Percentiles rank a stretch among this genome's conserved stretches.
Evolutionary conservation across 30 jellyfish, hydroid and myxozoan genomes (phyloP).

Genomic region (Aurelia aurita): DNA sequence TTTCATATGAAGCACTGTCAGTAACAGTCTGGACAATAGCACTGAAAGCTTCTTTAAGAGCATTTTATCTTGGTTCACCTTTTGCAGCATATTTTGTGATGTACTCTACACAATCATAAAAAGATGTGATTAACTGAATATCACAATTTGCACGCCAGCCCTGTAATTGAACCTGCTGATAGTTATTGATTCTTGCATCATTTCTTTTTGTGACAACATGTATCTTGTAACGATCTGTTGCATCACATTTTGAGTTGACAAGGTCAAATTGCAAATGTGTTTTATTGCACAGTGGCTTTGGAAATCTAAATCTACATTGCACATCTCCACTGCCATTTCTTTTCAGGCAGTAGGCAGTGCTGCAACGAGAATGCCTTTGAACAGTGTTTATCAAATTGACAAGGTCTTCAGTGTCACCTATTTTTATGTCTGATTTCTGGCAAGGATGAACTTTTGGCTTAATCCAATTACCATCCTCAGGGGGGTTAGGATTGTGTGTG

Average conservation of each 20-base stretch:
- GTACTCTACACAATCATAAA: constrained; percentile 57
- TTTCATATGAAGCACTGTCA: constrained; percentile 2
- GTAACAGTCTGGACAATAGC: background rate
- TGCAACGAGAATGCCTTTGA: constrained; percentile 43
- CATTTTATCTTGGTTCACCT: constrained; percentile 26
- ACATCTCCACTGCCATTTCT: background rate
- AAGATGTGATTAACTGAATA: background rate
- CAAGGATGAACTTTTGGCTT: constrained; percentile 57
- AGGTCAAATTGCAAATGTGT: constrained; percentile 30
- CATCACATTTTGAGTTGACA: background rate
- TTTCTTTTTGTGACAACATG: constrained; percentile 30
- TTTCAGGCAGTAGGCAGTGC: constrained; percentile 42
- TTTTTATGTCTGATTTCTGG: background rate
- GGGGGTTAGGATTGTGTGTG: constrained; percentile 29
- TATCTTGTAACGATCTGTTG: background rate
- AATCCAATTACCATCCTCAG: constrained; percentile 32
- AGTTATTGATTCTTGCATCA: background rate
- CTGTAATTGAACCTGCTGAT: constrained; percentile 7
- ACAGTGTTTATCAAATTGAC: constrained; percentile 35
- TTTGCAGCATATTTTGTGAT: constrained; percentile 58
- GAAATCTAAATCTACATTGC: constrained; percentile 39
- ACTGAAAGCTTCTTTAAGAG: background rate
- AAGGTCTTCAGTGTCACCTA: background rate
- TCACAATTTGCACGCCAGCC: constrained; percentile 52
- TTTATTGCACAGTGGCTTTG: constrained; percentile 14